phyloP scores from a whole-genome alignment of 1,140 invertebrate genomes.

The Teleogryllus occipitalis region DNA sequence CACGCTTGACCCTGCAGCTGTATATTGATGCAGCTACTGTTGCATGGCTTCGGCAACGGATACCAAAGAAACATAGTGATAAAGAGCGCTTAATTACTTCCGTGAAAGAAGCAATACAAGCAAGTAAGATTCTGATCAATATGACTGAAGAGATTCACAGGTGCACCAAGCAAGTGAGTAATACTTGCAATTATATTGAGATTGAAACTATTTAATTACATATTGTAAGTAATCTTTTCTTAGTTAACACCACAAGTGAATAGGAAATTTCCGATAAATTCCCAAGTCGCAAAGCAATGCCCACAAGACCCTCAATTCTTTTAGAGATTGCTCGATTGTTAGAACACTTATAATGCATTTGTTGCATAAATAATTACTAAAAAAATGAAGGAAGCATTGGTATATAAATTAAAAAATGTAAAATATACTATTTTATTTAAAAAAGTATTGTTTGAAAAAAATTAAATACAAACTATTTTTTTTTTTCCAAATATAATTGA shows the following conservation, averaged over 20 bases:
- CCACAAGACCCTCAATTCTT: background rate
- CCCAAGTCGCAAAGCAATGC: too few relatives aligned
- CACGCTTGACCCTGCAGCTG: background rate
- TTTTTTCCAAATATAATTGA: too few relatives aligned
- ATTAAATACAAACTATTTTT: too few relatives aligned
- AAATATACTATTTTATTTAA: too few relatives aligned
- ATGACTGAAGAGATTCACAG: background rate
- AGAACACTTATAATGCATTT: too few relatives aligned
- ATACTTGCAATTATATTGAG: background rate
- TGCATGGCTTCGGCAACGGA: background rate
- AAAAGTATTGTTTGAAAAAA: too few relatives aligned
- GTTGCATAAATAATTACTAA: too few relatives aligned
- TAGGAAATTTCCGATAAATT: too few relatives aligned
- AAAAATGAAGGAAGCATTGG: too few relatives aligned
- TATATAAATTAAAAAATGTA: too few relatives aligned
- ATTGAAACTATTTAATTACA: background rate
- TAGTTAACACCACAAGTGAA: too few relatives aligned
- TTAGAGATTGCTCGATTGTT: background rate
- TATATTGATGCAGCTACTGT: background rate
- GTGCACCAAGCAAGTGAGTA: background rate
- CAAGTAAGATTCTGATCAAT: background rate
- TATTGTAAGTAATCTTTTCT: background rate
- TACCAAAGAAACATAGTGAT: background rate
- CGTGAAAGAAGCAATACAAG: background rate
- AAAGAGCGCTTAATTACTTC: background rate